Base-by-base conservation (phyloP, 2,113 vertebrate species). In the Blennius ocellaris region DNA sequence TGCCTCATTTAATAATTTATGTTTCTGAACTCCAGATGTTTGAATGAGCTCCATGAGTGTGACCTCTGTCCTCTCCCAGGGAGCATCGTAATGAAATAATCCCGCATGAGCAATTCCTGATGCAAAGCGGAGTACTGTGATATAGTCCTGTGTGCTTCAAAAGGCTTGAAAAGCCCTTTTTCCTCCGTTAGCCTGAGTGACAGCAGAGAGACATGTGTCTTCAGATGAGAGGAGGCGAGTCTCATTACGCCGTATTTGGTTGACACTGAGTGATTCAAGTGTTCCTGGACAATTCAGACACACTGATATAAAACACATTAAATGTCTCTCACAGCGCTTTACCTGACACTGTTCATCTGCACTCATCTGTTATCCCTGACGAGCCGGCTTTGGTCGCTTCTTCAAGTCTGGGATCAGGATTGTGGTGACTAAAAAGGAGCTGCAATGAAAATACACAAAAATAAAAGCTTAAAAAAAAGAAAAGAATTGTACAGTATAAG, bases 261-360 rank as follows among this genome's bases (percentile, higher is more conserved):
- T 88, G 89, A 92, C 90, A 90, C 86, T 91, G 91, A 91, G 89
- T 92, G 90, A 93, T 94, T 94, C 90, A 87, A 91, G 87, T 90
- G 86, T 92, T 94, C 91, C 88, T 54, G 90, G 89, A 86, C 92
- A 91, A 92, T 92, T 91, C 92, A 93, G 92, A 92, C 91, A 92
- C 90, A 84, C 91, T 91, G 92, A 93, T 92, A 94, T 94, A 93
- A 94, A 93, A 93, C 91, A 93, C 91, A 92, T 93, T 93, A 93
- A 93, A 92, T 72, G 90, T 90, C 92, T 93, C 89, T 91, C 89
- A 88, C 91, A 88, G 92, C 91, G 89, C 89, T 93, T 92, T 92
- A 93, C 92, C 93, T 92, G 93, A 93, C 92, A 94, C 83, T 89
- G 92, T 86, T 93, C 92, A 91, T 93, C 90, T 90, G 37, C 58